Evolutionary conservation across 2,113 vertebrate genomes (phyloP), one percentile per base, ranked within the genome.

Genomic region (Drymodes brunneopygia): DNA sequence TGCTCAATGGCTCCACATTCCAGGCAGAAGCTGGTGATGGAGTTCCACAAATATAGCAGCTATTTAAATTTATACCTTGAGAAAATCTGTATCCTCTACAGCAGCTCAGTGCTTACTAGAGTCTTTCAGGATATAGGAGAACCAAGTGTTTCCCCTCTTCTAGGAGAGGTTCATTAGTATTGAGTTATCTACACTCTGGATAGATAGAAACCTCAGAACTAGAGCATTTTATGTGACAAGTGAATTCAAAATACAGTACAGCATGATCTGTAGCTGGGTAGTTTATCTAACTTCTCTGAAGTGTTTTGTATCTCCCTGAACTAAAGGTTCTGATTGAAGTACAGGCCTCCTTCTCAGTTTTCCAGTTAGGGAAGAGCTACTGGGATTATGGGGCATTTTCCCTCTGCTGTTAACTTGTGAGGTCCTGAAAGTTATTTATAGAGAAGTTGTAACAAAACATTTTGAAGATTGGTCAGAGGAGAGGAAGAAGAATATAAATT

Each of bases 1-100:
- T 61, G 21, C 21, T 47, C 47, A 35, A 1, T 12, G 35, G 29
- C 2, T 0, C 17, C 12, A 3, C 3, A 7, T 31, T 61, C 62
- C 38, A 61, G 29, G 20, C 40, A 75, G 40, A 54, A 23, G n/a
- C 25, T 40, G n/a, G 29, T 66, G 20, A 27, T 54, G 24, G 25
- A 69, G 4, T 5, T 57, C 42, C 27, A 61, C 23, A 65, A 65
- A 40, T 5, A 20, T 9, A 72, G 38, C 12, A 62, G 13, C 7
- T n/a, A 31, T 47, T 70, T 80, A 35, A 53, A 74, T 61, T 66
- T 27, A 58, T 40, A 33, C 27, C 15, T 72, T 73, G 18, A 54
- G 9, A 16, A 86, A 64, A 86, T 13, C 18, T 40, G 0, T 22
- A 19, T 23, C 15, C 29, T 64, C 42, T 57, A 21, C 5, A 56